phyloP scores from a whole-genome alignment of 2,797 vertebrate genomes.

The Lagorchestes hirsutus region DNA sequence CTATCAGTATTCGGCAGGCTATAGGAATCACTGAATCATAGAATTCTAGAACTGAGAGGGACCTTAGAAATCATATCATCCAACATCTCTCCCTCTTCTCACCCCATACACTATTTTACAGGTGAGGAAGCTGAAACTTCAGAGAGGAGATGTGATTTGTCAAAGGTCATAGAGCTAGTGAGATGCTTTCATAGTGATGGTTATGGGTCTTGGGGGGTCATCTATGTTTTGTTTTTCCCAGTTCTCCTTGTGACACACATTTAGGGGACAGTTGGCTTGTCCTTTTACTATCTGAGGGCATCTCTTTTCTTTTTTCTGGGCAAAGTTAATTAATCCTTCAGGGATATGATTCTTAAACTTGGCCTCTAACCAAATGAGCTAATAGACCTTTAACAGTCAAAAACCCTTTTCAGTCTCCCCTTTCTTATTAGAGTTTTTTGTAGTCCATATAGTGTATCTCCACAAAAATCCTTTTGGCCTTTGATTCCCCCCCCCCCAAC shows the following conservation, averaged over 20 bases:
- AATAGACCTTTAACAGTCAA: background rate
- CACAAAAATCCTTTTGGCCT: slow-evolving; percentile 11
- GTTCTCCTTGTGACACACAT: background rate
- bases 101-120: background rate
- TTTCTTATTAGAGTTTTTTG: slow-evolving; percentile 23
- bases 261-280: slow-evolving; percentile 44
- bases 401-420: slow-evolving; percentile 18
- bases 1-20: background rate
- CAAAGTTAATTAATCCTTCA: slow-evolving; percentile 54
- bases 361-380: slow-evolving; percentile 53
- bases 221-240: slow-evolving; percentile 24
- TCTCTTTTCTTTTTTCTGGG: slow-evolving; percentile 29
- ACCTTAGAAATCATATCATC: background rate
- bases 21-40: background rate
- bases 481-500: background rate
- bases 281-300: slow-evolving; percentile 7
- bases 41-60: background rate
- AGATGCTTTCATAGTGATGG: background rate
- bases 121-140: background rate
- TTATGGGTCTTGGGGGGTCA: slow-evolving; percentile 12
- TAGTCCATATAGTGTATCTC: background rate
- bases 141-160: background rate
- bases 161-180: background rate
- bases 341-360: slow-evolving; percentile 51
- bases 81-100: background rate